Percentiles rank a stretch among this genome's conserved stretches.
These are phyloP conservation scores for Drosophila arizonae DNA, from an alignment of 1,140 invertebrate species.

Conservation along the genomic window DNA sequence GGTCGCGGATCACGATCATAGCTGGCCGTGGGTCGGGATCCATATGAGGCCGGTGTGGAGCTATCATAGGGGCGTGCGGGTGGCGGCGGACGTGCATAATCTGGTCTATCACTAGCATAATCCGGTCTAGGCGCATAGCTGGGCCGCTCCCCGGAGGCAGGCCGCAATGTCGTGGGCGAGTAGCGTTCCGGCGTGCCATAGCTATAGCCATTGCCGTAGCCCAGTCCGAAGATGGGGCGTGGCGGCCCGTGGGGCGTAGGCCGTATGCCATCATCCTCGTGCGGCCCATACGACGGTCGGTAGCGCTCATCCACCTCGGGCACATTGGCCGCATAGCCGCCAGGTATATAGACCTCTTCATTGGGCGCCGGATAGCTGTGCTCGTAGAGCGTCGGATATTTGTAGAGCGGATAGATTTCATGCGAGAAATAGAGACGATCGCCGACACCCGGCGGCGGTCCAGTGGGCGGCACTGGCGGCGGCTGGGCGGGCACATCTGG, in stretches of 20 bases:
- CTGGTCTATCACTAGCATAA: constrained; percentile 26
- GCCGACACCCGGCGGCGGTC: constrained; percentile 43
- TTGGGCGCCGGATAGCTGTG: constrained; percentile 80
- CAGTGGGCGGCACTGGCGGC: constrained; percentile 29
- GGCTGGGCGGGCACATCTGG: not conserved
- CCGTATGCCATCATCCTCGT: constrained; percentile 42
- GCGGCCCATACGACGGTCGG: constrained; percentile 50
- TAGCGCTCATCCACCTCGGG: constrained; percentile 74
- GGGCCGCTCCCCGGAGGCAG: constrained; percentile 51
- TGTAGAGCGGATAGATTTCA: constrained; percentile 78
- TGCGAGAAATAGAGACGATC: constrained; percentile 81
- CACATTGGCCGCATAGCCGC: constrained; percentile 77
- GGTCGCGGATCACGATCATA: constrained; percentile 53
- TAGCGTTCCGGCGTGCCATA: constrained; percentile 75
- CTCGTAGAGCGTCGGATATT: constrained; percentile 79
- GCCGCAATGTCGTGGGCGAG: constrained; percentile 58
- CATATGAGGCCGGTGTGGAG: constrained; percentile 52
- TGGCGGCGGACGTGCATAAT: constrained; percentile 44
- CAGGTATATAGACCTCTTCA: constrained; percentile 71
- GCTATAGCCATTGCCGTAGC: constrained; percentile 81
- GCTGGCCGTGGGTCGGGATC: constrained; percentile 50
- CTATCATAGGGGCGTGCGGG: constrained; percentile 46
- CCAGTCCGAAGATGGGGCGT: constrained; percentile 73
- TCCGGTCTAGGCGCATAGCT: constrained; percentile 52
- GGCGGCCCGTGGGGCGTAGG: constrained; percentile 65